These are phyloP conservation scores for Cheirogaleus medius DNA, from an alignment of 2,113 vertebrate genomes.

Conservation along the genomic window DNA sequence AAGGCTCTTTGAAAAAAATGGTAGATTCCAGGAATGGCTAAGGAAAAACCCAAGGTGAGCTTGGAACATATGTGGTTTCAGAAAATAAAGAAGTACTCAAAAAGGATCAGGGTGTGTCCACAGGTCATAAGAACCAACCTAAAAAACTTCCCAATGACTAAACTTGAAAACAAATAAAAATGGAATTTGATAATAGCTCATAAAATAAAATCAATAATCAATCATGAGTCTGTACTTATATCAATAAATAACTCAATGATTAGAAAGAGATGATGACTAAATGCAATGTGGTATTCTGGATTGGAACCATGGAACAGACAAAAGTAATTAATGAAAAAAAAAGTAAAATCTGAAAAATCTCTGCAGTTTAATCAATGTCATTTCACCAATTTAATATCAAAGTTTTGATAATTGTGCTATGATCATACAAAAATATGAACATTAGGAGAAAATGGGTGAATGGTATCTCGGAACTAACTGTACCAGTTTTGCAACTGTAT, in stretches of 20 bases:
- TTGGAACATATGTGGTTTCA: not conserved
- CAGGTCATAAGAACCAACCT: not conserved
- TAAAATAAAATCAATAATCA: not conserved
- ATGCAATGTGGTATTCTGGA: not conserved
- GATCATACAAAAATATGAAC: not conserved
- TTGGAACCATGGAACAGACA: not conserved
- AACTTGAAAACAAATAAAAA: not conserved
- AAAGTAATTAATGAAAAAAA: not conserved
- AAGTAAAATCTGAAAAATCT: not conserved
- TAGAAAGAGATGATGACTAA: not conserved
- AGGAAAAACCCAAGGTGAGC: not conserved
- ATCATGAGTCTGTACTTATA: not conserved
- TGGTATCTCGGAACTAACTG: not conserved
- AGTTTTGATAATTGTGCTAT: not conserved
- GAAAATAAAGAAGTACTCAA: not conserved
- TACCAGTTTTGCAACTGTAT: not conserved
- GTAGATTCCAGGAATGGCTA: not conserved
- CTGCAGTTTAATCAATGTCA: not conserved
- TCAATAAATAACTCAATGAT: not conserved
- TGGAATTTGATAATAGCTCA: not conserved
- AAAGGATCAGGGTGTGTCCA: not conserved
- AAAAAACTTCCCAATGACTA: not conserved
- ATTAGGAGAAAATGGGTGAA: not conserved
- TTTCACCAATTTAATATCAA: not conserved
- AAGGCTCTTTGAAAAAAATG: not conserved